These are phyloP conservation scores for Tautogolabrus adspersus DNA, from an alignment of 2,113 vertebrate genomes.

Conservation along the genomic window DNA sequence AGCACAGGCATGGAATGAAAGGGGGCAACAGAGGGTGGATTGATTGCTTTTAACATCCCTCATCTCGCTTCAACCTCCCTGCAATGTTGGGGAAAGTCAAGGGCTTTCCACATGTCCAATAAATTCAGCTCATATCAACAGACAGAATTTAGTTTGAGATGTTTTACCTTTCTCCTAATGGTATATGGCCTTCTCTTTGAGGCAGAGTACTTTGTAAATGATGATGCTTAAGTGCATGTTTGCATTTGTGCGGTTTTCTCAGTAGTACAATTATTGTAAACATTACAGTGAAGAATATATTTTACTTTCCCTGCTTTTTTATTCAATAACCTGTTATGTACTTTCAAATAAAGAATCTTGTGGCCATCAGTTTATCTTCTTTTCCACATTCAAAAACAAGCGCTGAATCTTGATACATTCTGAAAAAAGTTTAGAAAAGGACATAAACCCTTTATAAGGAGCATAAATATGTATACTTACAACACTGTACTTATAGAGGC, in stretches of 20 bases:
- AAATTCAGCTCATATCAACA: conserved; percentile 6
- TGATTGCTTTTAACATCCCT: conserved; percentile 62
- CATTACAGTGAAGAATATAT: neutral
- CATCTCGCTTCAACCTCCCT: conserved; percentile 6
- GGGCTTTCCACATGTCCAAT: conserved; percentile 12
- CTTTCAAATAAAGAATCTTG: neutral
- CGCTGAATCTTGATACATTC: neutral
- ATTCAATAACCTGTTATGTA: neutral
- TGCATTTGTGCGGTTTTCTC: neutral
- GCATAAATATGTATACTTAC: no score
- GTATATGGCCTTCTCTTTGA: neutral
- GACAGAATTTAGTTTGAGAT: conserved; percentile 14
- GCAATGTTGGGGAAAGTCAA: conserved; percentile 39
- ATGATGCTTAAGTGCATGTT: neutral
- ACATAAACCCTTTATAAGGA: neutral
- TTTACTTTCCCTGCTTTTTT: neutral
- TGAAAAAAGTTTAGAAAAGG: no score
- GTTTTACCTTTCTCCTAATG: conserved; percentile 11
- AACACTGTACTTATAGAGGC: no score
- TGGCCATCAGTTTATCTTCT: neutral
- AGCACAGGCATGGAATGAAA: conserved; percentile 30
- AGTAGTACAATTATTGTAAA: neutral
- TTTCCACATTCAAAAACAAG: neutral
- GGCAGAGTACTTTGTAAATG: neutral
- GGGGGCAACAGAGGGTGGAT: conserved; percentile 31